A percentile compares a stretch with the other conserved stretches of the same genome.
These are phyloP conservation scores for Oxyruncus cristatus DNA, from an alignment of 2,113 vertebrate genomes.

Conservation along the genomic window DNA sequence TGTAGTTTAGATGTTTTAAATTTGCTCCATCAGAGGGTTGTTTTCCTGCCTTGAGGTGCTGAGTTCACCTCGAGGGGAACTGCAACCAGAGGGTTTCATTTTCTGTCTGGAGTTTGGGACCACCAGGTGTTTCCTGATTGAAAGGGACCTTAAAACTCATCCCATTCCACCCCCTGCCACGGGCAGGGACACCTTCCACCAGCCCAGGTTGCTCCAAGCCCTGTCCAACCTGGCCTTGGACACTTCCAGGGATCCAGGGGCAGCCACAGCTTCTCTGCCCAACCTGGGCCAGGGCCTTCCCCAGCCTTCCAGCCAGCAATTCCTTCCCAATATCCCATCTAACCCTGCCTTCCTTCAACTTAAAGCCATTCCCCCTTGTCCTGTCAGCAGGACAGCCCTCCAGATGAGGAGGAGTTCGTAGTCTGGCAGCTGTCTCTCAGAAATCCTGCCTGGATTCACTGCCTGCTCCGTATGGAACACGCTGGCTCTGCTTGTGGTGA, in stretches of 20 bases:
- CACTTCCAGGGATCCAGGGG: neutral
- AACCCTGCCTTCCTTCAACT: neutral
- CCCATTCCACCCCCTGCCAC: neutral
- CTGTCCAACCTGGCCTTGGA: fast-evolving
- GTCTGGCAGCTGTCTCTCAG: neutral
- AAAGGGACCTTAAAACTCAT: neutral
- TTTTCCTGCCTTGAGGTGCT: neutral
- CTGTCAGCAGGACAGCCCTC: neutral
- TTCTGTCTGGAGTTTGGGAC: neutral
- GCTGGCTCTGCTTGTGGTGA: neutral
- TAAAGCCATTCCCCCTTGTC: neutral
- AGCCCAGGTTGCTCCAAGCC: neutral
- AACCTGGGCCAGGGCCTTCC: neutral
- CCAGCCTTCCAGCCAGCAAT: neutral
- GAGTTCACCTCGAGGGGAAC: neutral
- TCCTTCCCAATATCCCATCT: neutral
- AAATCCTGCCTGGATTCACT: neutral
- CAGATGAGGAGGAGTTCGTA: neutral
- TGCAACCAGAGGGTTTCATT: neutral
- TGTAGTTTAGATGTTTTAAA: neutral
- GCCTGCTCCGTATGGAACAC: fast-evolving
- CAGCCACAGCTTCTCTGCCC: neutral
- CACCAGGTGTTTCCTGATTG: neutral
- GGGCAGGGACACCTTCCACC: neutral
- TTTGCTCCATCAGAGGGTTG: neutral